Evolutionary conservation across 1,140 invertebrate genomes (phyloP).

Genomic region (Drosophila kepulauana): DNA sequence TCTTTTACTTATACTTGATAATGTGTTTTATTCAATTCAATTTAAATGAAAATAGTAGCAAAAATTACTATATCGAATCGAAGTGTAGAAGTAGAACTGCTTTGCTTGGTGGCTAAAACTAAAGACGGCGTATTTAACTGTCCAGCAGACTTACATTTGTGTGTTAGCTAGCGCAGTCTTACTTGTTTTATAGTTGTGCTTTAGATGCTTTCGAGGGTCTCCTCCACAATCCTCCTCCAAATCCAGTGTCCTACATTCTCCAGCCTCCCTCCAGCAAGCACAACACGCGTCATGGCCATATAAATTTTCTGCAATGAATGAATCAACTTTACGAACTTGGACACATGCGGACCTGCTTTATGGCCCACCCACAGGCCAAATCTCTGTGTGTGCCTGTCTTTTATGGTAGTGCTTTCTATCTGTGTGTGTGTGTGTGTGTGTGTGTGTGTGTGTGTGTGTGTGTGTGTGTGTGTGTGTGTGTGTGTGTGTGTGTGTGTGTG

Average conservation of each 20-base stretch:
- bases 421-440: constrained; percentile 1
- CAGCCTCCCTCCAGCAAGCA: background rate
- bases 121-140: background rate
- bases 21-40: too few species aligned
- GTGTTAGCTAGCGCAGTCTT: background rate
- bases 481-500: constrained; percentile 1
- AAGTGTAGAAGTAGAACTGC: too few species aligned
- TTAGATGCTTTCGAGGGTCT: constrained; percentile 8
- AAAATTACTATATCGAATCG: too few species aligned
- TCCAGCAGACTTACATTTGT: background rate
- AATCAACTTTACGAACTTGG: constrained; percentile 80
- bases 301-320: constrained; percentile 78
- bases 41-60: too few species aligned
- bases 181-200: constrained; percentile 37
- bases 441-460: constrained; percentile 1
- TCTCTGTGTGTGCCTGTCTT: constrained; percentile 47
- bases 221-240: background rate
- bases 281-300: constrained; percentile 55
- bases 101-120: too few species aligned
- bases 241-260: background rate
- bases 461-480: constrained; percentile 9
- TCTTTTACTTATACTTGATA: too few species aligned
- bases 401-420: constrained; percentile 24
- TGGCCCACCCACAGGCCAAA: constrained; percentile 33
- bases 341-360: constrained; percentile 70